These are phyloP conservation scores for Globodera ellingtonae DNA, from an alignment of 1,140 invertebrate genomes.

Conservation along the genomic window DNA sequence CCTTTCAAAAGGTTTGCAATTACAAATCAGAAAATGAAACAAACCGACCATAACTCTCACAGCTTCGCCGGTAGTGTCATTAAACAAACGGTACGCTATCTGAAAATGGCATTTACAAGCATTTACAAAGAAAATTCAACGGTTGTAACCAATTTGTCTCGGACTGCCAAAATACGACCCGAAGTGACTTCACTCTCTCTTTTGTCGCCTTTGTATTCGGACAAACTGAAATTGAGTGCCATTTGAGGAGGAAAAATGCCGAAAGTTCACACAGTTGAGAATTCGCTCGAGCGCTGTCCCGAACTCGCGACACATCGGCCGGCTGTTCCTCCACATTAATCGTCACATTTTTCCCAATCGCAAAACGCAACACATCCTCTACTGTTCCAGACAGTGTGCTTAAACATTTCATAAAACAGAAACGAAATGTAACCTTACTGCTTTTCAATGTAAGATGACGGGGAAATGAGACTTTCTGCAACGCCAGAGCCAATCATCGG, in stretches of 20 bases:
- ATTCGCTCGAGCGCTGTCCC: constrained; percentile 37
- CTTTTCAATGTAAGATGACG: constrained; percentile 35
- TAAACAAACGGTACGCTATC: constrained; percentile 49
- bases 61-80: constrained; percentile 47
- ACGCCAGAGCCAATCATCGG: background rate
- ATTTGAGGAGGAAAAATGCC: background rate
- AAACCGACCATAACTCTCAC: constrained; percentile 27
- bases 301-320: constrained; percentile 20
- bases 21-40: background rate
- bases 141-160: constrained; percentile 27
- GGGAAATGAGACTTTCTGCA: constrained; percentile 16
- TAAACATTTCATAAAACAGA: background rate
- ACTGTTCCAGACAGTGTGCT: background rate
- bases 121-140: background rate
- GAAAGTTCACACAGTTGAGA: background rate
- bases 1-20: constrained; percentile 22
- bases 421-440: constrained; percentile 3
- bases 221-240: background rate
- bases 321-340: constrained; percentile 31
- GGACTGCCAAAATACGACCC: constrained; percentile 43
- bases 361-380: constrained; percentile 36
- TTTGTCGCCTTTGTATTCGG: constrained; percentile 48
- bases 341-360: constrained; percentile 34
- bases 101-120: background rate
- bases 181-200: constrained; percentile 37